A percentile compares a stretch with the other conserved stretches of the same genome.
Conservation (phyloP, 64 coral and sea anemone genomes). For the Pachyseris speciosa region DNA sequence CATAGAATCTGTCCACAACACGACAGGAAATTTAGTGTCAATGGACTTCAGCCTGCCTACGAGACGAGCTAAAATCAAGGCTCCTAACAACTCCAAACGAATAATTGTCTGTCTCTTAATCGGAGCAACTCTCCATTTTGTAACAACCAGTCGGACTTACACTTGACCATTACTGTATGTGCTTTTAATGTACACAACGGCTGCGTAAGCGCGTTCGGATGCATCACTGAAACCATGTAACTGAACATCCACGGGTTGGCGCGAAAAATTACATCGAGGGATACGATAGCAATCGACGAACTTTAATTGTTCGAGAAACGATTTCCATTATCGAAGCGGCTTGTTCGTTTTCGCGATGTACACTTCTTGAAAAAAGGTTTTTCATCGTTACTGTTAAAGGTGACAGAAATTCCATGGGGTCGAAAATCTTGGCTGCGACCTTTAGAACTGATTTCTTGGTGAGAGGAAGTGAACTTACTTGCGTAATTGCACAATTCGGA, state of each 20-base stretch:
- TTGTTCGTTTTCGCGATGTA: background rate
- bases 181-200: background rate
- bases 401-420: background rate
- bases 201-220: background rate
- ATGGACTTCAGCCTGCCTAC: background rate
- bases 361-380: slow-evolving; percentile 20
- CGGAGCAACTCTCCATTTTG: slow-evolving; percentile 20
- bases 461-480: background rate
- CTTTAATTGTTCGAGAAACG: slow-evolving; percentile 1
- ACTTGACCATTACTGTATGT: background rate
- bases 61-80: background rate
- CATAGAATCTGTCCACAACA: background rate
- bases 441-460: slow-evolving; percentile 23
- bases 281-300: background rate
- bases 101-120: slow-evolving; percentile 42
- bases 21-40: background rate
- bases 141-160: background rate
- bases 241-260: background rate
- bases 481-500: background rate
- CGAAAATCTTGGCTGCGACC: background rate
- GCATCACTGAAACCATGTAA: slow-evolving; percentile 31
- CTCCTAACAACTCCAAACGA: slow-evolving; percentile 41
- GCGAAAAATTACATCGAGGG: too few species aligned
- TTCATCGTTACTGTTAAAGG: too few species aligned
- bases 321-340: background rate